These are phyloP conservation scores for Cettia cetti DNA, from an alignment of 2,113 vertebrate species.

Conservation along the genomic window DNA sequence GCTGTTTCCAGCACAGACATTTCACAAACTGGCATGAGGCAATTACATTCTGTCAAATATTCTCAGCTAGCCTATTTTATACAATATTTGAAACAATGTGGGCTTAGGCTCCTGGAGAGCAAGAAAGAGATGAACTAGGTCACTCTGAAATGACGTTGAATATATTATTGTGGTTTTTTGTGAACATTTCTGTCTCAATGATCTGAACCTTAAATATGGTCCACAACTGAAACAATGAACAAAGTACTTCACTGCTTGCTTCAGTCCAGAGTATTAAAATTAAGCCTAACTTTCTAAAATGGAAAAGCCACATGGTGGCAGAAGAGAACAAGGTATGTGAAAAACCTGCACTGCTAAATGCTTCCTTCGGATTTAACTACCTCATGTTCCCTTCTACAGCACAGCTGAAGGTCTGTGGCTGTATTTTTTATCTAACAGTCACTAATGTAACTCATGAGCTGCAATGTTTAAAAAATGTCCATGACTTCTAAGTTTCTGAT, in stretches of 20 bases:
- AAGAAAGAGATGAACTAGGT: background rate
- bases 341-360: background rate
- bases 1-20: background rate
- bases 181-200: background rate
- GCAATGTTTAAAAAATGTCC: background rate
- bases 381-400: background rate
- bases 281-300: background rate
- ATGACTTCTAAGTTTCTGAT: background rate
- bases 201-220: background rate
- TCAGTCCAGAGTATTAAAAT: background rate
- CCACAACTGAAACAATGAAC: background rate
- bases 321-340: background rate
- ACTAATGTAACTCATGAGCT: background rate
- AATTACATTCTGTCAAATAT: background rate
- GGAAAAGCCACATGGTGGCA: constrained; percentile 45
- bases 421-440: background rate
- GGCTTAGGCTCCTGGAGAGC: background rate
- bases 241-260: background rate
- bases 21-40: background rate
- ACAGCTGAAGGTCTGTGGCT: background rate
- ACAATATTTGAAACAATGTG: background rate
- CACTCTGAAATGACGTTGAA: background rate
- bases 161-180: background rate
- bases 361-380: background rate
- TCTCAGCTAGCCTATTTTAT: background rate